phyloP scores from a whole-genome alignment of 2,113 vertebrate genomes.

The Alectura lathami region DNA sequence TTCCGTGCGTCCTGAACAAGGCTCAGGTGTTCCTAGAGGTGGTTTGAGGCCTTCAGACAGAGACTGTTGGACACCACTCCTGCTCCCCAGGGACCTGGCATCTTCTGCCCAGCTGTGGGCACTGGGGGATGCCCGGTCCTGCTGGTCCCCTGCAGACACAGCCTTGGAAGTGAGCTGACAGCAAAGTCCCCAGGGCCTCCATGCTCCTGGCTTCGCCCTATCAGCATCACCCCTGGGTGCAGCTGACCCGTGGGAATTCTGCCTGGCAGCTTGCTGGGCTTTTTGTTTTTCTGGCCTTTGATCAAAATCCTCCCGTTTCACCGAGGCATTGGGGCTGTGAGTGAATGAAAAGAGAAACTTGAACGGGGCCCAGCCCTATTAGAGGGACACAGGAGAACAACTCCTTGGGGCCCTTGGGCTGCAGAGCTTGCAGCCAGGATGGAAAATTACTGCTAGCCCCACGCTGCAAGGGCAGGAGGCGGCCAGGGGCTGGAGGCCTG shows the following conservation, averaged over 20 bases:
- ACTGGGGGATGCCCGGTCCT: not conserved
- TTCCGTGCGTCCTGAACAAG: not conserved
- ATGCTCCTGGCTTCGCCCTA: not conserved
- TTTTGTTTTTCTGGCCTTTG: not conserved
- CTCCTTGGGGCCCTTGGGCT: not conserved
- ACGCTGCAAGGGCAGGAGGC: not conserved
- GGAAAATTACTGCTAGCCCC: slow-evolving; percentile 54
- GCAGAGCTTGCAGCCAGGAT: slow-evolving; percentile 13
- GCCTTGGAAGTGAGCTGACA: not conserved
- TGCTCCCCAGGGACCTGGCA: not conserved
- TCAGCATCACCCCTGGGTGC: not conserved
- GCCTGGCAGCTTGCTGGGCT: not conserved
- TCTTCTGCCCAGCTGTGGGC: not conserved
- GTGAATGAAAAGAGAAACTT: not conserved
- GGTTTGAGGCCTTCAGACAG: not conserved
- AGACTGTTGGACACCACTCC: not conserved
- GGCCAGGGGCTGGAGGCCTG: not conserved
- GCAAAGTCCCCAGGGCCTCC: not conserved
- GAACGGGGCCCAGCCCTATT: not conserved
- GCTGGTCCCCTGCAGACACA: not conserved
- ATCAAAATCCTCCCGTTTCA: not conserved
- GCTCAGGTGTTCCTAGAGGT: not conserved
- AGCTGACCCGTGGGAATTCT: slow-evolving; percentile 5
- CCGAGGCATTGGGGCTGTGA: not conserved
- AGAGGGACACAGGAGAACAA: not conserved